Evolutionary conservation across 1,140 invertebrate species (phyloP).

Genomic region (Contarinia nasturtii): DNA sequence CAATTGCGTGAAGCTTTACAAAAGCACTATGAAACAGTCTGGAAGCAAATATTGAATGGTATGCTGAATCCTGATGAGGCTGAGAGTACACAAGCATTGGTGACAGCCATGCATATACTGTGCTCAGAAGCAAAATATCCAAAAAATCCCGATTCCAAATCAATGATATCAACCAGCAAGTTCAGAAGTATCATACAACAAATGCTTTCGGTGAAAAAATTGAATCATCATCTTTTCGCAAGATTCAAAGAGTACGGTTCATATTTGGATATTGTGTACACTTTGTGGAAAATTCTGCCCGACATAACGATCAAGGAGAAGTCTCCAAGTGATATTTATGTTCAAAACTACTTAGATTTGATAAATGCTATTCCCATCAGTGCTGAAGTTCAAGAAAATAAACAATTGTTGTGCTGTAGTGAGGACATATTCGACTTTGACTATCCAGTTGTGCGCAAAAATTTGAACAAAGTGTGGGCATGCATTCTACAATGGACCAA

Average conservation of each 20-base stretch:
- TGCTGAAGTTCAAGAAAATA: slow-evolving; percentile 15
- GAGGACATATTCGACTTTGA: slow-evolving; percentile 23
- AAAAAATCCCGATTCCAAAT: slow-evolving; percentile 17
- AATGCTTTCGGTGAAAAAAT: slow-evolving; percentile 30
- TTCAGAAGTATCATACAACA: slow-evolving; percentile 30
- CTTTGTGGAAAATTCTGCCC: slow-evolving; percentile 33
- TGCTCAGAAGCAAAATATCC: slow-evolving; percentile 40
- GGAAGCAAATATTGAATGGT: slow-evolving; percentile 28
- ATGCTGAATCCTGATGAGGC: slow-evolving; percentile 28
- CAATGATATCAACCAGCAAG: slow-evolving; percentile 25
- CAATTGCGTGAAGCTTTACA: slow-evolving; percentile 37
- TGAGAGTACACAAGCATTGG: slow-evolving; percentile 38
- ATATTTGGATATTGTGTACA: slow-evolving; percentile 41
- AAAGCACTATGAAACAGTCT: slow-evolving; percentile 37
- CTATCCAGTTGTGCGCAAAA: slow-evolving; percentile 20
- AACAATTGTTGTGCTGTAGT: slow-evolving; percentile 24
- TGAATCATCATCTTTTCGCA: slow-evolving; percentile 28
- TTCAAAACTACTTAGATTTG: slow-evolving; percentile 48
- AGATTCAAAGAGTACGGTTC: slow-evolving; percentile 41
- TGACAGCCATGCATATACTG: slow-evolving; percentile 43
- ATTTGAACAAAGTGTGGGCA: slow-evolving; percentile 48
- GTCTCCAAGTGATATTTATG: slow-evolving; percentile 35
- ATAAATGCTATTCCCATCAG: slow-evolving; percentile 28
- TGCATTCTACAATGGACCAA: slow-evolving; percentile 40
- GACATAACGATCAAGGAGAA: slow-evolving; percentile 27